phyloP scores from a whole-genome alignment of 2,888 invertebrate genomes.

The Lomographa bimaculata region DNA sequence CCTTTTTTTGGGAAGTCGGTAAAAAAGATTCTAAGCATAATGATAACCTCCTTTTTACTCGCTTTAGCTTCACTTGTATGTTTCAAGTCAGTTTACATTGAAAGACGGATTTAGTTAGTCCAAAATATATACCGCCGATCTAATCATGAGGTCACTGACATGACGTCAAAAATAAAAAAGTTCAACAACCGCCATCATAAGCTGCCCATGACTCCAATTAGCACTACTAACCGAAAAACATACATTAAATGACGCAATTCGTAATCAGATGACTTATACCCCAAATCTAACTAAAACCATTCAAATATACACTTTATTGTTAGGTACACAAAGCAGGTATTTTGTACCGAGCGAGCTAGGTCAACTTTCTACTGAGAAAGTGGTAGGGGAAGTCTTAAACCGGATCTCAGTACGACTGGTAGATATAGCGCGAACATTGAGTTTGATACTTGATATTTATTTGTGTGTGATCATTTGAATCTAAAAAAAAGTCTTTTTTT shows the following conservation, averaged over 20 bases:
- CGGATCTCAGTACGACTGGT: constrained; percentile 45
- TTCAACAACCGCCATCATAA: constrained; percentile 35
- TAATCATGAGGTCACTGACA: constrained; percentile 26
- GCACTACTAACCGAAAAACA: constrained; percentile 71
- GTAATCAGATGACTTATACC: constrained; percentile 42
- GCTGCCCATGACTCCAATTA: constrained; percentile 30
- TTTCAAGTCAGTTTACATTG: too few species aligned
- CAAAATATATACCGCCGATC: too few species aligned
- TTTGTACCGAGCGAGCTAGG: constrained; percentile 18
- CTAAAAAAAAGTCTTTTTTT: too few species aligned
- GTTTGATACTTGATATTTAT: constrained; percentile 46
- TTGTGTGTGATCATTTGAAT: too few species aligned
- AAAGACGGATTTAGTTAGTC: too few species aligned
- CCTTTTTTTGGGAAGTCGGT: too few species aligned
- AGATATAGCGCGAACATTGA: constrained; percentile 33
- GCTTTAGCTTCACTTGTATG: too few species aligned
- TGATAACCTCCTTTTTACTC: too few species aligned
- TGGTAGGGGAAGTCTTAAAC: constrained; percentile 49
- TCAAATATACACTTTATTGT: constrained; percentile 19
- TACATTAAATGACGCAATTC: constrained; percentile 59
- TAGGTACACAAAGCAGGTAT: constrained; percentile 13
- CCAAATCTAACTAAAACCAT: constrained; percentile 8
- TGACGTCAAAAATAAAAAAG: constrained; percentile 11
- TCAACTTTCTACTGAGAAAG: constrained; percentile 56
- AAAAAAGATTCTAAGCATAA: too few species aligned